Evolutionary conservation across 2,888 invertebrate species (phyloP), one percentile per base, ranked within the genome.

Genomic region (Notocelia uddmanniana): DNA sequence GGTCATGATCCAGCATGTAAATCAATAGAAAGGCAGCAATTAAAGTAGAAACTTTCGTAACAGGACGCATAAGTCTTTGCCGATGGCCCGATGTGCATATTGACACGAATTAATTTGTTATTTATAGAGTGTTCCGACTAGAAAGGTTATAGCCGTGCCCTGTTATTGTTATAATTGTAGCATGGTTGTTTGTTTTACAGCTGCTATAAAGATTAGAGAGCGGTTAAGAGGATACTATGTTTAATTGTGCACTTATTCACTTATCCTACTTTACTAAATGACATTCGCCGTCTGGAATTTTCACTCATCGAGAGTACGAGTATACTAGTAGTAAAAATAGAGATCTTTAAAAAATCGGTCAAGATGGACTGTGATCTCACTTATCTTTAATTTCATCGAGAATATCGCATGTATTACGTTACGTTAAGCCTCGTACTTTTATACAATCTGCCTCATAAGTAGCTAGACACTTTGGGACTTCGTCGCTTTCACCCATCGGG

Each of bases 1-100:
- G 62, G 68, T 62, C 37, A 62, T 68, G 72, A 72, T 72, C 72
- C 77, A 76, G 76, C 82, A 83, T 84, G 83, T 87, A 85, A 87
- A 88, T 86, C 83, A 85, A 84, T 83, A 81, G 85, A 86, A 84
- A 87, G 85, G 79, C 77, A 77, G 80, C 83, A 86, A 86, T 87
- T 85, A 86, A 80, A 72, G 69, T 72, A 74, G 75, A 79, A 82
- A 81, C 81, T 84, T 82, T 83, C 80, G 77, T 79, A 84, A 83
- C 83, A 76, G 80, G 80, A 81, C 74, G 74, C 80, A 80, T 80
- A 77, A 79, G 74, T 79, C 79, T 76, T 75, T 57, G 74, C 68
- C 69, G 75, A 77, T 76, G 64, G 64, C 64, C 58, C 73, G 77
- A 80, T 77, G 76, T 76, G 76, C 74, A 68, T 77, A 80, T 78